Conservation (phyloP, 2,113 vertebrate genomes). For the Triplophysa siluroides region DNA sequence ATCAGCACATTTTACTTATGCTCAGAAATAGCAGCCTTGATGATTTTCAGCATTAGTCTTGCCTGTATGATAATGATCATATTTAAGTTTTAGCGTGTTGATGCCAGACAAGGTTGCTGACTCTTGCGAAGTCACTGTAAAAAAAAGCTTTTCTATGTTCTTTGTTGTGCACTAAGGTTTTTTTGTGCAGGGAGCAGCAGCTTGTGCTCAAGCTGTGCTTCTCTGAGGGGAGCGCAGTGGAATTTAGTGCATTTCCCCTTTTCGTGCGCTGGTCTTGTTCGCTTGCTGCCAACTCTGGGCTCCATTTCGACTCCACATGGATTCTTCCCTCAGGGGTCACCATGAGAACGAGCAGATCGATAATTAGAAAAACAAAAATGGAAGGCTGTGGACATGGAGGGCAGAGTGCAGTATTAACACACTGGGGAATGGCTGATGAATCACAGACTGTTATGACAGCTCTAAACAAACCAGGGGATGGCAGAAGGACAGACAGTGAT, state of each 20-base stretch:
- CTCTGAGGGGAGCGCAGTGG: constrained; percentile 59
- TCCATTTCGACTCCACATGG: constrained; percentile 56
- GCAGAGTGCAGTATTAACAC: constrained; percentile 56
- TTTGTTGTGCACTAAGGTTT: constrained; percentile 19
- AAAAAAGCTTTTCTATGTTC: neutral
- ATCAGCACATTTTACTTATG: too few relatives aligned
- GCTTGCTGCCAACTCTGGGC: constrained; percentile 54
- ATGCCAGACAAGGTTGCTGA: neutral
- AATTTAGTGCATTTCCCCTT: constrained; percentile 64
- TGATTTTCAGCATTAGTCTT: neutral
- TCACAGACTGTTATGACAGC: constrained; percentile 57
- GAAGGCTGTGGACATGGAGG: neutral
- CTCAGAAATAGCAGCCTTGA: too few relatives aligned
- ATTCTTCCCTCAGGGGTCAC: constrained; percentile 46
- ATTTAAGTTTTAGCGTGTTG: neutral
- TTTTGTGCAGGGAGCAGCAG: constrained; percentile 30
- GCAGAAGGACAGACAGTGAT: constrained; percentile 49
- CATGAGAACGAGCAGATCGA: constrained; percentile 50
- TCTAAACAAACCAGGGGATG: constrained; percentile 51
- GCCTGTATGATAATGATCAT: neutral
- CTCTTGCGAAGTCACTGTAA: constrained; percentile 3
- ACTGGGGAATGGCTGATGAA: constrained; percentile 47
- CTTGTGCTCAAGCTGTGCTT: constrained; percentile 44
- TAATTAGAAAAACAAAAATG: constrained; percentile 54
- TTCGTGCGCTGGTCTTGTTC: constrained; percentile 56